Base-by-base conservation (phyloP, 64 coral and sea anemone genomes). In the Pachyseris speciosa region DNA sequence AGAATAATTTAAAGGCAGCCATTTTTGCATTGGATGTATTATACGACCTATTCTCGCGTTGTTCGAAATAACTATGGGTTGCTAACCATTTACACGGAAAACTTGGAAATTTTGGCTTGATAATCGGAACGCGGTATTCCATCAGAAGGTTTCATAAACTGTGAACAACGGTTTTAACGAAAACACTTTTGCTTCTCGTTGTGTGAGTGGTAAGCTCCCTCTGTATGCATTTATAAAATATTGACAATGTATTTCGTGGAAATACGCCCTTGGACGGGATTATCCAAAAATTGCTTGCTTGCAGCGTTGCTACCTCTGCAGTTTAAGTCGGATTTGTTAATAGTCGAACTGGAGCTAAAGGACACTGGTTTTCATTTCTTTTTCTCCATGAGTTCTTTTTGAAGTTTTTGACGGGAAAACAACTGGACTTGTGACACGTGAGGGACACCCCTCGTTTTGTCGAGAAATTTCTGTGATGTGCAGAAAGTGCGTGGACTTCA, bases 271-370 rank as follows among this genome's bases (percentile, higher is more conserved):
- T n/a, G 7, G 31, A 11, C n/a, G 19, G 52, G 27, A 25, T 10
- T 81, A 61, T 58, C 48, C 48, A 51, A 55, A n/a, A 37, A 36
- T 7, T 15, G 17, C 20, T 13, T 39, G 16, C 19, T 36, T 71
- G 33, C 34, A 37, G 17, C 1, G 1, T 7, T 32, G n/a, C 53
- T 27, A 8, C 15, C 17, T 53, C 9, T 53, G 44, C 47, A 52
- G 44, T 6, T n/a, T n/a, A 22, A 41, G 19, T 10, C 26, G 4
- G 34, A 61, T 39, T 61, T 61, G 77, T 81, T 33, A 36, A 81
- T 59, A 61, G 60, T 81, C 37, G 51, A 27, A 19, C 22, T 63
- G 34, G 63, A 81, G 37, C 53, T 81, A 61, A 53, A 81, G 63
- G 53, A 58, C 36, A 81, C 32, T 58, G 34, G 40, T 37, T 24